These are phyloP conservation scores for Raphicerus campestris DNA, from an alignment of 2,113 vertebrate genomes.

Conservation along the genomic window DNA sequence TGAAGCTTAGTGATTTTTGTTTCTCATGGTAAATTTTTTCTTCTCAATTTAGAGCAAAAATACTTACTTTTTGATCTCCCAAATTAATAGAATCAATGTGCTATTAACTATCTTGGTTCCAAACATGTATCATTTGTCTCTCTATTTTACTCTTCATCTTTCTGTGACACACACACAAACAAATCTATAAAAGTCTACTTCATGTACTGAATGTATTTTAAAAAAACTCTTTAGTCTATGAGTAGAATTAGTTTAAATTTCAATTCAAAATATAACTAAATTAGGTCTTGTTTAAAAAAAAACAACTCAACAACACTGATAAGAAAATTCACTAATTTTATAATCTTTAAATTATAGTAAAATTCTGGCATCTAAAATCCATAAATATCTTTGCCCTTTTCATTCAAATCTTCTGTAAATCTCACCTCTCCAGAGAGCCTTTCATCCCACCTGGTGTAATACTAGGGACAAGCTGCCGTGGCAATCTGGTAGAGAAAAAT, in stretches of 20 bases:
- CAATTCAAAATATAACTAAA: slow-evolving; percentile 27
- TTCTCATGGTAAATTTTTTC: background rate
- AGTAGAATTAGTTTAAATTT: slow-evolving; percentile 25
- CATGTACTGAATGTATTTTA: background rate
- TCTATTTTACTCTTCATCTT: background rate
- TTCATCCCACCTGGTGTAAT: background rate
- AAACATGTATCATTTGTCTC: background rate
- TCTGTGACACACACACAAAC: background rate
- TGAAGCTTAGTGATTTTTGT: background rate
- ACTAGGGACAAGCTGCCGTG: accelerated
- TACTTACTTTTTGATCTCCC: background rate
- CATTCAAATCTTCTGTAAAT: background rate
- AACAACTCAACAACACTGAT: background rate
- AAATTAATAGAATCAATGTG: background rate
- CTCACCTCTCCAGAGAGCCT: background rate
- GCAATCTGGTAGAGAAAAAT: background rate
- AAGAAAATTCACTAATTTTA: background rate
- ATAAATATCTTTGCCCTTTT: background rate
- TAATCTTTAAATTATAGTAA: background rate
- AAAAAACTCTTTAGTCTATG: background rate
- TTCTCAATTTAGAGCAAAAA: background rate
- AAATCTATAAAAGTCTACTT: background rate
- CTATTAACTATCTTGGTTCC: background rate
- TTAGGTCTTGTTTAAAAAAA: slow-evolving; percentile 23
- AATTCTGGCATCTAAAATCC: background rate